phyloP scores from a whole-genome alignment of 2,797 vertebrate species.

The Poecilia velifera region DNA sequence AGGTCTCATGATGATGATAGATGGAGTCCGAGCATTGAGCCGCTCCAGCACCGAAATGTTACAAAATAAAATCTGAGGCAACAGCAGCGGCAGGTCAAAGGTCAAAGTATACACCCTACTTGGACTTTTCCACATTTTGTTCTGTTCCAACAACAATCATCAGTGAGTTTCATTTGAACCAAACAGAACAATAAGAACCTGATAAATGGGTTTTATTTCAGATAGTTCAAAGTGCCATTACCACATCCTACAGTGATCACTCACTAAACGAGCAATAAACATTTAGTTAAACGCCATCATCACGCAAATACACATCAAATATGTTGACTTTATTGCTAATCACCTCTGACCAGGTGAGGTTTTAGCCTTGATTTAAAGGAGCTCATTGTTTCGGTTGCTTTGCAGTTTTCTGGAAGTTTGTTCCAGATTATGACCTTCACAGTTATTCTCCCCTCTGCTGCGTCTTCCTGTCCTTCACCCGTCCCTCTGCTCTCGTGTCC shows the following conservation, averaged over 20 bases:
- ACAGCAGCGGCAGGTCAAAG: not conserved
- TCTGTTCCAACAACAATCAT: not conserved
- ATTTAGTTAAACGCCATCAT: no score
- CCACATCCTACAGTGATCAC: no score
- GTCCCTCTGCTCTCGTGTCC: slow-evolving; percentile 23
- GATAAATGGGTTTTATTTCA: not conserved
- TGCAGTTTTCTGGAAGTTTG: no score
- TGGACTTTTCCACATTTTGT: not conserved
- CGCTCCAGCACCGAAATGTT: not conserved
- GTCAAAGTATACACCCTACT: not conserved
- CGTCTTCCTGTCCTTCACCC: not conserved
- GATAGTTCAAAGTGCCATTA: not conserved
- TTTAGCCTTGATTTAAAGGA: no score
- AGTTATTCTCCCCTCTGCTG: not conserved
- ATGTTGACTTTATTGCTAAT: no score
- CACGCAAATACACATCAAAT: no score
- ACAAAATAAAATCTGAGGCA: not conserved
- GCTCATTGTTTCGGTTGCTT: no score
- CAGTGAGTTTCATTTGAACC: not conserved
- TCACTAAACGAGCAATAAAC: no score
- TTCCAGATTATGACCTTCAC: no score
- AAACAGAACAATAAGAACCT: not conserved
- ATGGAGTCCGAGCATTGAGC: not conserved
- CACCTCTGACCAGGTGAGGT: no score
- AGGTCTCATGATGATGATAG: not conserved